These are phyloP conservation scores for Motacilla alba DNA, from an alignment of 2,113 vertebrate genomes.

Conservation along the genomic window DNA sequence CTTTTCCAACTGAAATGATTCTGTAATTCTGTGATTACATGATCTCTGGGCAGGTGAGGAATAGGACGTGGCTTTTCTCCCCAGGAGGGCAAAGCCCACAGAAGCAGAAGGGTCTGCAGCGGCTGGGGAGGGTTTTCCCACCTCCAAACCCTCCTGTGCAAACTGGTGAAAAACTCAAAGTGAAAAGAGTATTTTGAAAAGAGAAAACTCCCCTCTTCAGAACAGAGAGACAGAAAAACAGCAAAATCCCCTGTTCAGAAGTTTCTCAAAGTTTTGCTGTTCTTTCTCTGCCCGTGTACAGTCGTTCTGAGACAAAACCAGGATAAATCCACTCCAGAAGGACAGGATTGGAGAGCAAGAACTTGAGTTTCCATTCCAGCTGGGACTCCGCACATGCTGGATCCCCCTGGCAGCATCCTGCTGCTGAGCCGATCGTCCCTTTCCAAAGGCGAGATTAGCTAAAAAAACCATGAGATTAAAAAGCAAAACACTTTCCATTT, in stretches of 20 bases:
- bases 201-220: neutral
- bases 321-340: neutral
- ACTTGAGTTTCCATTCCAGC: neutral
- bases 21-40: neutral
- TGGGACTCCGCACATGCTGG: neutral
- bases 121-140: neutral
- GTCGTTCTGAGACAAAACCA: neutral
- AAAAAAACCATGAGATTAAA: neutral
- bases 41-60: neutral
- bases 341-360: neutral
- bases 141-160: neutral
- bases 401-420: neutral
- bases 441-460: neutral
- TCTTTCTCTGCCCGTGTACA: neutral
- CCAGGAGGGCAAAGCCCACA: neutral
- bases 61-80: neutral
- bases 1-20: neutral
- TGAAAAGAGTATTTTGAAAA: neutral
- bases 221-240: neutral
- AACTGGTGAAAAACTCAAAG: neutral
- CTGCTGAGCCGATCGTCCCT: accelerated
- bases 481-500: neutral
- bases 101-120: neutral
- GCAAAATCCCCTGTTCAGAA: neutral
- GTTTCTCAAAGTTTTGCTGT: neutral